Evolutionary conservation across 1,140 invertebrate genomes (phyloP), one percentile per base, ranked within the genome.

Genomic region (Reticulitermes speratus): DNA sequence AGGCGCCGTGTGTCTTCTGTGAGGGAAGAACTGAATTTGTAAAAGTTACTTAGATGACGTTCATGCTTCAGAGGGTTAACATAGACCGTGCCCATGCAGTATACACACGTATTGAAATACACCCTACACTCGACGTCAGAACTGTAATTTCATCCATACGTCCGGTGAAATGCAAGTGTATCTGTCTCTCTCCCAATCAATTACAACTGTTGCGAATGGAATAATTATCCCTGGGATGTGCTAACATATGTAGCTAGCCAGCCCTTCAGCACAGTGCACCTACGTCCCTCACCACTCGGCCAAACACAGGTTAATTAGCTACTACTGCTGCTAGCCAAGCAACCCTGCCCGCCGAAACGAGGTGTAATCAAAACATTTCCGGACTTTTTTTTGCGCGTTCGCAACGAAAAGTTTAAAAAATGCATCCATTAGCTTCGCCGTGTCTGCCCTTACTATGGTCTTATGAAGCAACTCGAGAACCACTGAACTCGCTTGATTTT

Each of bases 221-320:
- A 75, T 75, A 75, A 75, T 75, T 75, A 75, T 75, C 65, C 65
- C 65, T 75, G 25, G 65, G 65, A 75, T 75, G 65, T 75, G 65
- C 1, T 75, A 75, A 30, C 65, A 75, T 75, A 75, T 75, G 65
- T 75, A 75, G 2, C n/a, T 8, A 16, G 59, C 7, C n/a, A 75
- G 65, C 65, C 65, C 65, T 75, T 75, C n/a, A 75, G 65, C 65
- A 75, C 25, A 5, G 25, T 30, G 16, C n/a, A 6, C 65, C 65
- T 75, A 8, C 65, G 7, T 9, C 65, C 65, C 65, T 75, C 14
- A 75, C 52, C 19, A 16, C 19, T 21, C 52, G 52, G 52, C 52
- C 14, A 55, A 55, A 55, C 65, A 75, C 65, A 30, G 65, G 65
- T 75, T 75, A 75, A 75, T 75, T 75, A 75, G 65, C n/a, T 75